Percentiles rank a stretch among this genome's conserved stretches.
Evolutionary conservation across 2,113 vertebrate species (phyloP).

Genomic region (Heterocephalus glaber): DNA sequence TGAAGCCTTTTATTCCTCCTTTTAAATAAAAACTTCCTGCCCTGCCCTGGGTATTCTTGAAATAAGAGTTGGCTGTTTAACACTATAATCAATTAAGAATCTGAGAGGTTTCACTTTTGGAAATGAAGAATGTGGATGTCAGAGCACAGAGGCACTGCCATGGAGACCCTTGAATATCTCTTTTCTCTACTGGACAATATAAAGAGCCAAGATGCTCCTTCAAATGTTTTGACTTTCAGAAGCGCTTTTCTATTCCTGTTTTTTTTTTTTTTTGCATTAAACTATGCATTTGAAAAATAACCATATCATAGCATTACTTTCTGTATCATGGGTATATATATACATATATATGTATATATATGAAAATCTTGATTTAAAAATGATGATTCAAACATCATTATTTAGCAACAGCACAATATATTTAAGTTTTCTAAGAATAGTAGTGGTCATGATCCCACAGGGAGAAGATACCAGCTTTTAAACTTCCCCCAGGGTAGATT

Average conservation of each 20-base stretch:
- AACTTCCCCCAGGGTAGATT: not conserved
- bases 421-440: not conserved
- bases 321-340: not conserved
- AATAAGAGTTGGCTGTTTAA: not conserved
- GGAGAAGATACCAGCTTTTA: not conserved
- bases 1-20: not conserved
- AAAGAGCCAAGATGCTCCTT: not conserved
- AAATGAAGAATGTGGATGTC: not conserved
- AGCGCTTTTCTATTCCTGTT: not conserved
- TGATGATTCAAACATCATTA: not conserved
- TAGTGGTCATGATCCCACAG: not conserved
- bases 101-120: not conserved
- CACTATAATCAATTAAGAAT: not conserved
- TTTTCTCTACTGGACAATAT: not conserved
- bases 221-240: constrained; percentile 19
- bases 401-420: not conserved
- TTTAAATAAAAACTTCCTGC: constrained; percentile 10
- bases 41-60: not conserved
- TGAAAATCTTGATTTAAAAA: not conserved
- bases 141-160: not conserved
- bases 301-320: not conserved
- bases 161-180: accelerated
- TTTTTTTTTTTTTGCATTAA: not conserved
- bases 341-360: not conserved
- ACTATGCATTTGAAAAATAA: not conserved